Percentiles rank a stretch among this genome's conserved stretches.
Conservation (phyloP, 1,140 invertebrate genomes). For the Frieseomelitta varia region DNA sequence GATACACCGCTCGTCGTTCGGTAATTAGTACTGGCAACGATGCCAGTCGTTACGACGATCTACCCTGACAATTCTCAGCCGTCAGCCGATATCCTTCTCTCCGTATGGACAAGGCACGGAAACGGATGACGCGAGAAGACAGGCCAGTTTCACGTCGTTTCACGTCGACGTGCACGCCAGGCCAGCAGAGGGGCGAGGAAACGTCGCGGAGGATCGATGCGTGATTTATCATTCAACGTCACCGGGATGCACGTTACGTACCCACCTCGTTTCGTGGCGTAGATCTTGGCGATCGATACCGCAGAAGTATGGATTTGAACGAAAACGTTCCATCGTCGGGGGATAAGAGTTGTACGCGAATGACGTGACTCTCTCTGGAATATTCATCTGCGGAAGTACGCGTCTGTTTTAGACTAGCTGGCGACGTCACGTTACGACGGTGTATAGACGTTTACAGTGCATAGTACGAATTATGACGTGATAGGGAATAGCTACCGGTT, state of each 20-base stretch:
- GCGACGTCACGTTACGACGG: too few relatives aligned
- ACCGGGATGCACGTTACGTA: neutral
- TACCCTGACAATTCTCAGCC: neutral
- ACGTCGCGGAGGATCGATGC: conserved; percentile 36
- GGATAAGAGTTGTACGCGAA: neutral
- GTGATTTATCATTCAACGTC: conserved; percentile 51
- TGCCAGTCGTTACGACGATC: neutral
- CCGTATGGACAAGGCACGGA: neutral
- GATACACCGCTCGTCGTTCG: neutral
- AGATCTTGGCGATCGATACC: conserved; percentile 1
- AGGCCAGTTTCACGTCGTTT: neutral
- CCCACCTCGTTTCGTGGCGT: neutral
- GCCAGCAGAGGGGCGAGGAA: neutral
- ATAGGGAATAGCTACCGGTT: too few relatives aligned
- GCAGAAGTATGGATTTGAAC: neutral
- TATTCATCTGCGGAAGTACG: neutral
- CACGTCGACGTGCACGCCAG: neutral
- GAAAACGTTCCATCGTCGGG: neutral
- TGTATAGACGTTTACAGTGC: too few relatives aligned
- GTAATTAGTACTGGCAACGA: conserved; percentile 51
- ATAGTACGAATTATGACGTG: too few relatives aligned
- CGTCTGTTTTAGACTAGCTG: neutral
- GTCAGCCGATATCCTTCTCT: neutral
- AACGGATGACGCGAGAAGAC: neutral
- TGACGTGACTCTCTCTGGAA: neutral